Evolutionary conservation across 1,140 invertebrate species (phyloP), one percentile per base, ranked within the genome.

Genomic region (Globodera ellingtonae): DNA sequence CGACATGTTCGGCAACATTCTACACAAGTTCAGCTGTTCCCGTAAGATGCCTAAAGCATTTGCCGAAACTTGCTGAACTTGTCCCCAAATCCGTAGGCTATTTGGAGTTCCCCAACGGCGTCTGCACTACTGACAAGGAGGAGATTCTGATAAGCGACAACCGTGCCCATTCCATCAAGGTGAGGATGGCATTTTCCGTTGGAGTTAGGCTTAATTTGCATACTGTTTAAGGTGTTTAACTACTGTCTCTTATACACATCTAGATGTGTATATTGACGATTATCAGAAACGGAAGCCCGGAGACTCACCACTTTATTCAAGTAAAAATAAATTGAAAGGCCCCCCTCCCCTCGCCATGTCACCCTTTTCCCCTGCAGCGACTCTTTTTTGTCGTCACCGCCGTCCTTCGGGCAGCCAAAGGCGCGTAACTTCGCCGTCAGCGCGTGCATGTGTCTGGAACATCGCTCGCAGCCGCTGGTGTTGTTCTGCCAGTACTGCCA

Each of bases 61-160:
- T 76, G 8, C 4, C 69, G 15, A 13, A 24, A 21, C 15, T 62
- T 24, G 44, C 21, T 77, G 5, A 5, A 10, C 24, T 75, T 77
- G 35, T 24, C 21, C 52, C 18, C 62, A 13, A 7, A 46, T 15
- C 35, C 65, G 46, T 76, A 77, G 75, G 75, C 89, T 96, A 99
- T 89, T 92, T 99, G 18, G 97, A 99, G 90, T 99, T 99, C 91
- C 97, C 97, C 48, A 99, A 99, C 88, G 97, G 97, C n/a, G 96
- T 99, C 1, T 97, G 98, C 7, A 95, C 97, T 44, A 99, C 99
- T 89, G 96, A 99, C 90, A 97, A 97, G 88, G 95, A 98, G 89
- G 97, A 99, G 91, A 99, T 99, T 84, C 98, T 99, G 91, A 99
- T 99, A 86, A 97, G 95, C 89, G 97, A 99, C 92, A 99, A 99